A percentile compares a stretch with the other conserved stretches of the same genome.
phyloP scores from a whole-genome alignment of 2,888 invertebrate genomes.

The Sympetrum striolatum region DNA sequence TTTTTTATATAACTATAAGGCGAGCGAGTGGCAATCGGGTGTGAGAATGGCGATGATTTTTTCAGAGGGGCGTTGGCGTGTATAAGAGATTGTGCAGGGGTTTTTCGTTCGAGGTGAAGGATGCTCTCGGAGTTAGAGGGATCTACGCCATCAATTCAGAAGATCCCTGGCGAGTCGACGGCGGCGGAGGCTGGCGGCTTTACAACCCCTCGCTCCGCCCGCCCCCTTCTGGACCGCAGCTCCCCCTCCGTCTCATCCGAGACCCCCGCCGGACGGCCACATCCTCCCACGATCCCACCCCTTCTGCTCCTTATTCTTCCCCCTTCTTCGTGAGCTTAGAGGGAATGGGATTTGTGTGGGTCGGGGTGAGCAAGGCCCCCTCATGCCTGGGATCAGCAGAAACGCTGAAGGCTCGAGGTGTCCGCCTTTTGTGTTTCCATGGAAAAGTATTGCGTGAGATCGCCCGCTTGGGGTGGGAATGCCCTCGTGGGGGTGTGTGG shows the following conservation, averaged over 20 bases:
- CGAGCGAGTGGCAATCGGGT: not conserved
- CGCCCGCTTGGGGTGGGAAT: too few relatives aligned
- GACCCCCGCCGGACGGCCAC: not conserved
- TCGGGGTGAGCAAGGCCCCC: too few relatives aligned
- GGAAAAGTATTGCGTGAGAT: too few relatives aligned
- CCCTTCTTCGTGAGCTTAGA: not conserved
- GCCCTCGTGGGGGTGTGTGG: too few relatives aligned
- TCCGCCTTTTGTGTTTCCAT: too few relatives aligned
- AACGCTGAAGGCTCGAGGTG: too few relatives aligned
- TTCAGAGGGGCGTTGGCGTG: not conserved
- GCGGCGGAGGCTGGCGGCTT: slow-evolving; percentile 10
- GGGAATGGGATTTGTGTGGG: too few relatives aligned
- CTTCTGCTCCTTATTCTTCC: not conserved
- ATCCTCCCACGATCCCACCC: not conserved
- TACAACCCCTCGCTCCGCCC: not conserved
- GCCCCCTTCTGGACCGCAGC: not conserved
- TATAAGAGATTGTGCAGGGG: not conserved
- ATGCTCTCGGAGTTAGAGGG: not conserved
- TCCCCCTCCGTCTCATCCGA: not conserved
- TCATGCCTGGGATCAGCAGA: too few relatives aligned
- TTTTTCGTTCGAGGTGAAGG: slow-evolving; percentile 1
- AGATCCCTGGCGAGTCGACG: slow-evolving; percentile 29
- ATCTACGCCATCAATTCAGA: slow-evolving; percentile 16
- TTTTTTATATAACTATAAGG: not conserved
- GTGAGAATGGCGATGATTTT: not conserved